Conservation (phyloP, 2,888 invertebrate genomes). For the Chironomus tentans region DNA sequence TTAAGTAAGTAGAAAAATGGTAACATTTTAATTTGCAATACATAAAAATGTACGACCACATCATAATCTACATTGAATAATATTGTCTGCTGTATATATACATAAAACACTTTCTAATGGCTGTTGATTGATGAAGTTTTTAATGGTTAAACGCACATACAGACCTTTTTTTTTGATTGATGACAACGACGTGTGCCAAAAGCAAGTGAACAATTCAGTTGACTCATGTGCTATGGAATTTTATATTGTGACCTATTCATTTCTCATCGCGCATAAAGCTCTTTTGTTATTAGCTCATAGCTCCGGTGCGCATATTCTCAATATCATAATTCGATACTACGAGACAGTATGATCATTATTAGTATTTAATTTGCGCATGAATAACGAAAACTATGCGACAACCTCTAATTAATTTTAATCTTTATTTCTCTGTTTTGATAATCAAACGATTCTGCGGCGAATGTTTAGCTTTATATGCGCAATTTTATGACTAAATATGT, state of each 20-base stretch:
- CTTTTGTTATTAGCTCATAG: neutral
- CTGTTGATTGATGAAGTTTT: slow-evolving; percentile 11
- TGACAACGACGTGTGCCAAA: neutral
- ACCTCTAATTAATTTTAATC: neutral
- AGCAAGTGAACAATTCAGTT: neutral
- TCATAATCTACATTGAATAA: neutral
- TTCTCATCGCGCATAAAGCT: neutral
- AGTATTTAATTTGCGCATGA: no score
- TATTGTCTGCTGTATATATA: neutral
- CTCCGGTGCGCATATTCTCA: neutral
- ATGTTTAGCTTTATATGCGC: neutral
- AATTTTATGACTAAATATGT: neutral
- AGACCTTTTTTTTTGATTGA: neutral
- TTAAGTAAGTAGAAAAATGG: neutral
- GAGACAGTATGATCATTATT: no score
- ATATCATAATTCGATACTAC: no score
- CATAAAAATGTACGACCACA: neutral
- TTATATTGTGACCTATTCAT: neutral
- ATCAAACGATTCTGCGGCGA: neutral
- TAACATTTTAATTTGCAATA: slow-evolving; percentile 17
- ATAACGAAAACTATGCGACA: neutral
- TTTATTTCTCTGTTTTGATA: neutral
- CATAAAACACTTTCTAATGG: slow-evolving; percentile 20
- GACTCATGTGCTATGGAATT: neutral
- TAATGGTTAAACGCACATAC: neutral